Evolutionary conservation across 2,113 vertebrate genomes (phyloP).

Genomic region (Nyctereutes procyonoides): DNA sequence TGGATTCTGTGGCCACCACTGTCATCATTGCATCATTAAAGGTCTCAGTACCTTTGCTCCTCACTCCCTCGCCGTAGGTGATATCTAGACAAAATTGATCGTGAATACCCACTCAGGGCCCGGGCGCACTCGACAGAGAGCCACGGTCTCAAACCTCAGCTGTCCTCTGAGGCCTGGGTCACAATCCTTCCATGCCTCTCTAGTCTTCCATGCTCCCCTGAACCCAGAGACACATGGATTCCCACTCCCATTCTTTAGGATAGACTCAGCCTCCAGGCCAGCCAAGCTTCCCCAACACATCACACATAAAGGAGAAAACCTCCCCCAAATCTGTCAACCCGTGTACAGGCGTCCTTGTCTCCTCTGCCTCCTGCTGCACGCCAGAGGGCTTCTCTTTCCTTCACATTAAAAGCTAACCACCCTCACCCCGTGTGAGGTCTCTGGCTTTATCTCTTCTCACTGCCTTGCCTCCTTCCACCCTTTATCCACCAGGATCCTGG

Average conservation of each 20-base stretch:
- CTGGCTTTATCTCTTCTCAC: background rate
- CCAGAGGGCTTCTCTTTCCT: background rate
- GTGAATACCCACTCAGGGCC: background rate
- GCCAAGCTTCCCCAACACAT: background rate
- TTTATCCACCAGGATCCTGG: too few species aligned
- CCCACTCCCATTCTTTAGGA: background rate
- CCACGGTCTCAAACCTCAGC: background rate
- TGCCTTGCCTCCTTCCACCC: background rate
- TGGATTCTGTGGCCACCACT: background rate
- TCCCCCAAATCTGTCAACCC: background rate
- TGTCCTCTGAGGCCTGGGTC: background rate
- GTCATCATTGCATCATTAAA: background rate
- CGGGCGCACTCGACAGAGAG: background rate
- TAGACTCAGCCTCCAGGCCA: too few species aligned
- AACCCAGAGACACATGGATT: background rate
- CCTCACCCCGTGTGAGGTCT: background rate
- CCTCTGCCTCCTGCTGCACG: background rate
- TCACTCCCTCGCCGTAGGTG: background rate
- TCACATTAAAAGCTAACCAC: background rate
- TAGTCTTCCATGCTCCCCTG: background rate
- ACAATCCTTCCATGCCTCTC: background rate
- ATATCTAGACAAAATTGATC: background rate
- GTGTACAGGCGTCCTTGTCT: accelerated
- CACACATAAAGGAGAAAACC: background rate
- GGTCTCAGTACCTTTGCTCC: background rate